Evolutionary conservation across 2,888 invertebrate genomes (phyloP).

Genomic region (Meiosimyza platycephala): DNA sequence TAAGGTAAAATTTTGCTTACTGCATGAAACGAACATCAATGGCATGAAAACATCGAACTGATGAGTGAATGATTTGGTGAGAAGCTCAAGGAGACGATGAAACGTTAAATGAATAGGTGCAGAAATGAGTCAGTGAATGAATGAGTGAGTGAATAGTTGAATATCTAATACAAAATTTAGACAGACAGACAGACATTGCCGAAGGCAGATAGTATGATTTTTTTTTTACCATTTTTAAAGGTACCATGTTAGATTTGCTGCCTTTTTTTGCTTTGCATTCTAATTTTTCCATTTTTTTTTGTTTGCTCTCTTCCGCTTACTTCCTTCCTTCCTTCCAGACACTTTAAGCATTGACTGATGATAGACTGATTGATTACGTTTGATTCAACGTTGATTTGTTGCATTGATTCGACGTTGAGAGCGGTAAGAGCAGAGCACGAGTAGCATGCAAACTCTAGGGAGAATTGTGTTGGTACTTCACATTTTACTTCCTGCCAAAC

Average conservation of each 20-base stretch:
- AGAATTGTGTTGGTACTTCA: not conserved
- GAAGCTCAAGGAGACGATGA: no score
- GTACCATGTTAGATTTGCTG: not conserved
- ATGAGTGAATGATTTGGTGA: no score
- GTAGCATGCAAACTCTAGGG: slow-evolving; percentile 23
- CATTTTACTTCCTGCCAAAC: not conserved
- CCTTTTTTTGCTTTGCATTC: slow-evolving; percentile 20
- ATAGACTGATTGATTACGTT: slow-evolving; percentile 50
- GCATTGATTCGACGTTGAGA: slow-evolving; percentile 39
- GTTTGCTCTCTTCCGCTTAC: slow-evolving; percentile 10
- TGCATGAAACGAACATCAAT: no score
- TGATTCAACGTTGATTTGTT: slow-evolving; percentile 49
- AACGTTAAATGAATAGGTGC: no score
- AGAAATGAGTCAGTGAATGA: no score
- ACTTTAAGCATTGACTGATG: slow-evolving; percentile 39
- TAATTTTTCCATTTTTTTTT: slow-evolving; percentile 27
- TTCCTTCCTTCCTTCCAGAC: not conserved
- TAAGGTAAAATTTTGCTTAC: no score
- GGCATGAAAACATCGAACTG: no score
- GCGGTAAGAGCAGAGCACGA: not conserved
- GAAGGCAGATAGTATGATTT: slow-evolving; percentile 26
- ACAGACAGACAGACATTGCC: slow-evolving; percentile 23
- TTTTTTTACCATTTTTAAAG: not conserved
- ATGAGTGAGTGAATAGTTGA: no score
- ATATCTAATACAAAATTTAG: no score